A percentile compares a stretch with the other conserved stretches of the same genome.
phyloP scores from a whole-genome alignment of 2,888 invertebrate species.

The Labia minor region DNA sequence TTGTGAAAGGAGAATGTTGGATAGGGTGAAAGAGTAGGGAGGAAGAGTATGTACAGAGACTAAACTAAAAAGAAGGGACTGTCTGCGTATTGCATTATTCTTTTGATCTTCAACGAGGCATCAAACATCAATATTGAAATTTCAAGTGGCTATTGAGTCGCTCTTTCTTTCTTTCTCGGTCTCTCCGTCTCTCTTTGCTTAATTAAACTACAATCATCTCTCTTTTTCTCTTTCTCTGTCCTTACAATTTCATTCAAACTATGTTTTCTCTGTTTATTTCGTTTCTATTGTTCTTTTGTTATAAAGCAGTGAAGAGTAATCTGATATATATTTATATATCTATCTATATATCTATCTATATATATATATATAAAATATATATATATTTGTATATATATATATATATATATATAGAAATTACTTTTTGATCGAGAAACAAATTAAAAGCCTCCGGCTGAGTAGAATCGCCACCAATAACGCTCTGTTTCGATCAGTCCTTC shows the following conservation, averaged over 20 bases:
- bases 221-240: not conserved
- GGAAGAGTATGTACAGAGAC: not conserved
- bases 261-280: conserved; percentile 13
- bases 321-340: too few relatives aligned
- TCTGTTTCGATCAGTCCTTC: too few relatives aligned
- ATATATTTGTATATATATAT: too few relatives aligned
- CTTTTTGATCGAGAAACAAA: conserved; percentile 8
- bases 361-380: too few relatives aligned
- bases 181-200: conserved; percentile 28
- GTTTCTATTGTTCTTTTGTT: not conserved
- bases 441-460: conserved; percentile 7
- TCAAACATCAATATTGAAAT: conserved; percentile 35
- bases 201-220: conserved; percentile 29
- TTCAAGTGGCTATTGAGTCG: conserved; percentile 32
- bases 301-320: not conserved
- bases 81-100: conserved; percentile 22
- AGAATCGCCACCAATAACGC: conserved; percentile 13
- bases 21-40: conserved; percentile 17
- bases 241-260: conserved; percentile 8
- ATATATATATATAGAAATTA: not conserved
- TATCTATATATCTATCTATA: not conserved
- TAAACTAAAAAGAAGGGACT: conserved; percentile 19
- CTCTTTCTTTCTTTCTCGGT: conserved; percentile 20
- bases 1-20: not conserved
- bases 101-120: conserved; percentile 27